Base-by-base conservation (phyloP, 2,888 invertebrate species). In the Protophormia terraenovae region DNA sequence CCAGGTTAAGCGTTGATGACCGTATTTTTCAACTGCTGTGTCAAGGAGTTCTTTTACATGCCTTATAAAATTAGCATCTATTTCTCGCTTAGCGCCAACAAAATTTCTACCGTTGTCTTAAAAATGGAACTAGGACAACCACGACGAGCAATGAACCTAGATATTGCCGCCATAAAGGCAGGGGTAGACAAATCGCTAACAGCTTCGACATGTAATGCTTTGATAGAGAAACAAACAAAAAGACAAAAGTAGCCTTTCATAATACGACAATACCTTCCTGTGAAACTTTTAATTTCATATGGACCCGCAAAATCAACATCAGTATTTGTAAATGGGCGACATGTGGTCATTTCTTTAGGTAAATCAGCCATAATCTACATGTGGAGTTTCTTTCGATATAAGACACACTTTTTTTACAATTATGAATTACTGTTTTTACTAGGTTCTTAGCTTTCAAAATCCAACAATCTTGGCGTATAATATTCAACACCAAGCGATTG, bases 121-220 rank as follows among this genome's bases (percentile, higher is more conserved):
- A n/a, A n/a, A n/a, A n/a, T n/a, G n/a, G n/a, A n/a, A n/a, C n/a
- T n/a, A 2, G 45, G 38, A 22, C 50, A 76, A 1, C 64, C 50
- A 27, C 66, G 35, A 1, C 66, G 50, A 41, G 64, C 38, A 16
- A 45, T 14, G 16, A 66, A 76, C n/a, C 66, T 38, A 0, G 66
- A 0, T 2, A 75, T 45, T 1, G 55, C 66, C 1, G 76, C 76
- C 12, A 66, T 12, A 38, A 76, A 76, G 2, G 76, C 66, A 3
- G 47, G 38, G 10, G 66, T 66, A 0, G 76, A 66, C 10, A 76
- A 12, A 22, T 76, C 76, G 6, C 66, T 66, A n/a, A 66, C 66
- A 3, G 66, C 66, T 27, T 76, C 76, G n/a, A 55, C 14, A 10
- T 66, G 66, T 3, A 66, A 41, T 1, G 76, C 76, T 41, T 22